phyloP scores from a whole-genome alignment of 2,113 vertebrate species.

The Cavia porcellus region DNA sequence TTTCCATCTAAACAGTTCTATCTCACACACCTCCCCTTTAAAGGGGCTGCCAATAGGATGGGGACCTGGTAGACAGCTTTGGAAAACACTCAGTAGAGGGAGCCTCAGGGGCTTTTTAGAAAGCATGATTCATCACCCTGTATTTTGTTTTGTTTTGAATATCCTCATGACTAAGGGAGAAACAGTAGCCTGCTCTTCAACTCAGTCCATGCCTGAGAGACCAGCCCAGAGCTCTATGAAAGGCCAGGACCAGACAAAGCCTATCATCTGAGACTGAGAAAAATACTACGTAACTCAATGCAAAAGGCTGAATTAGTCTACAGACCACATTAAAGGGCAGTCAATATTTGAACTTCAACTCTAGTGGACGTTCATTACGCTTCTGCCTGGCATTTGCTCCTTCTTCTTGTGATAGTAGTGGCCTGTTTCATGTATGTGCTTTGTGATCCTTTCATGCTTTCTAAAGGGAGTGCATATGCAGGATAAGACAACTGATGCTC shows the following conservation, averaged over 20 bases:
- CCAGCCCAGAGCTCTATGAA: neutral
- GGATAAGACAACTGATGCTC: neutral
- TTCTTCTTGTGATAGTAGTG: neutral
- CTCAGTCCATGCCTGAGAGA: neutral
- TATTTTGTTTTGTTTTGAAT: neutral
- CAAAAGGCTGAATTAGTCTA: neutral
- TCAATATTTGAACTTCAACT: neutral
- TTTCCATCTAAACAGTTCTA: slow-evolving; percentile 47
- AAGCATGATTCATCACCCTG: neutral
- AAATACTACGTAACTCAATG: neutral
- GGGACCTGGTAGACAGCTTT: neutral
- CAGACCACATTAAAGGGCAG: neutral
- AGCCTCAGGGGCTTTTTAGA: slow-evolving; percentile 39
- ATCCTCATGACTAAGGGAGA: neutral
- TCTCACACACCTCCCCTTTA: neutral
- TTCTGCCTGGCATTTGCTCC: neutral
- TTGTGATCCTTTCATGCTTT: neutral
- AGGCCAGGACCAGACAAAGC: neutral
- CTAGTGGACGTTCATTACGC: neutral
- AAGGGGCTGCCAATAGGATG: neutral
- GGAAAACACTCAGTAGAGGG: neutral
- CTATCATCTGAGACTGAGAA: neutral
- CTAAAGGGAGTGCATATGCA: neutral
- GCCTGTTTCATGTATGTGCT: neutral
- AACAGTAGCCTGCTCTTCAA: neutral